Evolutionary conservation across 2,797 vertebrate species (phyloP).

Genomic region (Sylvia borin): DNA sequence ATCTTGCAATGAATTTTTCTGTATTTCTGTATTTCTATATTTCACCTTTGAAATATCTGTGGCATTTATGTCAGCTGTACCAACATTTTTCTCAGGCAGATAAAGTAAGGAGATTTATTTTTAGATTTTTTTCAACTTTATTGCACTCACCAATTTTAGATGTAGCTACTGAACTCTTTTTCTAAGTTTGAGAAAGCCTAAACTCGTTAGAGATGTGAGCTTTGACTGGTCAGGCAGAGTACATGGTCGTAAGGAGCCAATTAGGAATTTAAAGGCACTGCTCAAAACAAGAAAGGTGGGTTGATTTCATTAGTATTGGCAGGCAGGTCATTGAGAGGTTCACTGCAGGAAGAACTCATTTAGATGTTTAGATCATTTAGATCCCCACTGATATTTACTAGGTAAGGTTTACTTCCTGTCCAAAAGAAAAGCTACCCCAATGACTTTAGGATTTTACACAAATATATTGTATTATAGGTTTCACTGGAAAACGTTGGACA

Average conservation of each 20-base stretch:
- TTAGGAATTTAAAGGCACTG: conserved; percentile 29
- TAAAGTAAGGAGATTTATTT: not conserved
- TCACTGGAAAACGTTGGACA: not conserved
- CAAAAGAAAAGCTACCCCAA: not conserved
- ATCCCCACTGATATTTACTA: conserved; percentile 34
- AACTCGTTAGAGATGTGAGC: not conserved
- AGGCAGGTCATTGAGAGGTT: conserved; percentile 6
- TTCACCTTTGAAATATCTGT: not conserved
- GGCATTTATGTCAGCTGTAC: not conserved
- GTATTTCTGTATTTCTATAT: not conserved
- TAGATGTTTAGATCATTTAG: not conserved
- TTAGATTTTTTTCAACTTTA: not conserved
- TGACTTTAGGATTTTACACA: not conserved
- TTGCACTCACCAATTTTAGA: not conserved
- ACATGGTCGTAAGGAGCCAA: not conserved
- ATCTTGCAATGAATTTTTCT: not conserved
- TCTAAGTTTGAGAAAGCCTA: not conserved
- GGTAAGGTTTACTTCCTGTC: not conserved
- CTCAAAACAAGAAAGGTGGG: conserved; percentile 36
- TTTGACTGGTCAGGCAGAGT: not conserved
- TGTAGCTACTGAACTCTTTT: not conserved
- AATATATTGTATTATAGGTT: conserved; percentile 6
- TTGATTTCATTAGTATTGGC: conserved; percentile 53
- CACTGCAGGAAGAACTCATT: not conserved
- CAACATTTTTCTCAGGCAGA: not conserved